Conservation (phyloP, 2,797 vertebrate species). For the Acipenser ruthenus region DNA sequence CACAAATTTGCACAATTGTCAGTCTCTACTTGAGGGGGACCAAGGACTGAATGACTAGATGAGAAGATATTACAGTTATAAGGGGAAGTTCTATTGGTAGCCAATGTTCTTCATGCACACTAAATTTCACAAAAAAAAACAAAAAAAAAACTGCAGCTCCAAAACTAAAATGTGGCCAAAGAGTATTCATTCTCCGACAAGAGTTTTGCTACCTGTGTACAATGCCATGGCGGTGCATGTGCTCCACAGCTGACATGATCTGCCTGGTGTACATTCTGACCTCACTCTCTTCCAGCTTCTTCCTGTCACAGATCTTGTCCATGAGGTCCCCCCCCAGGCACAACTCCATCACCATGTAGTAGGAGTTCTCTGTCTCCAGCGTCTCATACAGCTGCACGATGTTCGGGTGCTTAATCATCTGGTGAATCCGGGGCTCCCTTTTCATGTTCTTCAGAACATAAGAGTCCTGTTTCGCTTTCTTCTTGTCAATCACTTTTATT, state of each 20-base stretch:
- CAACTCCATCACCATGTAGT: constrained; percentile 79
- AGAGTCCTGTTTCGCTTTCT: constrained; percentile 70
- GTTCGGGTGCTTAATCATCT: constrained; percentile 73
- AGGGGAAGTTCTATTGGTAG: no score
- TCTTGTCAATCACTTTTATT: constrained; percentile 82
- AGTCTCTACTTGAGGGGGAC: no score
- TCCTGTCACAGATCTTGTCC: constrained; percentile 70
- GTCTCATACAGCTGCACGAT: constrained; percentile 68
- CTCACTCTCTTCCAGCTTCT: constrained; percentile 66
- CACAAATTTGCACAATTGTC: no score
- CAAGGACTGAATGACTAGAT: no score
- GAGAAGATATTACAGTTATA: no score
- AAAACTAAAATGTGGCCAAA: no score
- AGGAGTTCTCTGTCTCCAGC: constrained; percentile 74
- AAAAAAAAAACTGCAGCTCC: no score
- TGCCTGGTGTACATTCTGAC: constrained; percentile 67
- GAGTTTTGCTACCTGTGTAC: constrained; percentile 61
- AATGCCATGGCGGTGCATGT: constrained; percentile 64
- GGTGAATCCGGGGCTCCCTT: constrained; percentile 67
- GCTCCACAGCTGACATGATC: constrained; percentile 67
- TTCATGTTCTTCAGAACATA: constrained; percentile 78
- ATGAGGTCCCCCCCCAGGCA: constrained; percentile 72
- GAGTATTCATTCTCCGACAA: no score
- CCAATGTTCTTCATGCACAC: no score
- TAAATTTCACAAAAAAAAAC: no score